These are phyloP conservation scores for Troilus luridus DNA, from an alignment of 2,888 invertebrate genomes.

Conservation along the genomic window DNA sequence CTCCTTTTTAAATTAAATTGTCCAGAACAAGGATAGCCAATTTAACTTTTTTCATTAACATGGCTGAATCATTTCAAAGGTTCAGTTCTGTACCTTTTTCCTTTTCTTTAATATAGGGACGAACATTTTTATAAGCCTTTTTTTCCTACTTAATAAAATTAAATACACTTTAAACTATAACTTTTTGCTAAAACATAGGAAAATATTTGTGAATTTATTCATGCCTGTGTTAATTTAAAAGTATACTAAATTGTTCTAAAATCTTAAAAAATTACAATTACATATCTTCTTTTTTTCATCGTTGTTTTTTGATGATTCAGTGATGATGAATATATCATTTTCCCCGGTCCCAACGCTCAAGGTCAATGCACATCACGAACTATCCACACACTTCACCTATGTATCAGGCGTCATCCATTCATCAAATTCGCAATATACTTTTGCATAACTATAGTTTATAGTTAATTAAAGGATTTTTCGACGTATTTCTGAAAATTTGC, in stretches of 20 bases:
- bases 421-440: neutral
- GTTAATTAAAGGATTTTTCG: neutral
- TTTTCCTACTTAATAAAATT: neutral
- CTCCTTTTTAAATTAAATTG: neutral
- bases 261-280: neutral
- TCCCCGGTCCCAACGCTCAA: neutral
- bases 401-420: neutral
- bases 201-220: too few species aligned
- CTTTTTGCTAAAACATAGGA: too few species aligned
- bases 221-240: too few species aligned
- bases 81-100: neutral
- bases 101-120: neutral
- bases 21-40: neutral
- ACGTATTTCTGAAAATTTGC: neutral
- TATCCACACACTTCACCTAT: neutral
- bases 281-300: neutral
- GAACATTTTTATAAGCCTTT: neutral
- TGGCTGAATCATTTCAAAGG: neutral
- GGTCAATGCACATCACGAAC: neutral
- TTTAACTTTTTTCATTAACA: neutral
- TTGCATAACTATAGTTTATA: neutral
- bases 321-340: neutral
- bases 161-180: too few species aligned
- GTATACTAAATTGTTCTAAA: too few species aligned
- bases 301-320: neutral